phyloP scores from a whole-genome alignment of 1,140 invertebrate genomes.

The Meloidogyne hapla region DNA sequence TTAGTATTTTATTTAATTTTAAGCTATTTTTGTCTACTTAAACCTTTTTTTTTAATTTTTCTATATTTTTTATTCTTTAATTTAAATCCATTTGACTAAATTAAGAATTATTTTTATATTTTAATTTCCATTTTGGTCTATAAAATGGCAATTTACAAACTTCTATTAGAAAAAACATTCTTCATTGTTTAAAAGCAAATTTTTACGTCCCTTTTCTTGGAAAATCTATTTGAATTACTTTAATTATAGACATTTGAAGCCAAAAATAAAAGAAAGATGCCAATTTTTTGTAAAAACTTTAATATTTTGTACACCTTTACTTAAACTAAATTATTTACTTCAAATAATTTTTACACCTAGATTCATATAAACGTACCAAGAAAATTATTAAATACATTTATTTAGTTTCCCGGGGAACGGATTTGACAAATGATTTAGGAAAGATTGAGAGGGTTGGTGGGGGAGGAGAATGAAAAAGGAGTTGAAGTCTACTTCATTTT shows the following conservation, averaged over 20 bases:
- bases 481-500: too few species aligned
- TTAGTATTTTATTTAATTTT: not conserved
- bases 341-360: not conserved
- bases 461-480: not conserved
- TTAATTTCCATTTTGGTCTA: slow-evolving; percentile 3
- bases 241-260: not conserved
- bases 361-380: not conserved
- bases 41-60: not conserved
- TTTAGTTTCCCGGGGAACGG: not conserved
- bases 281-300: not conserved
- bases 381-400: not conserved
- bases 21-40: not conserved
- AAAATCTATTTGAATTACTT: not conserved
- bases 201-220: not conserved
- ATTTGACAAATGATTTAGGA: not conserved
- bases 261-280: not conserved
- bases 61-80: not conserved
- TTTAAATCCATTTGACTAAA: not conserved
- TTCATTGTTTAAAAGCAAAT: slow-evolving; percentile 2
- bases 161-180: not conserved
- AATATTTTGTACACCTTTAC: not conserved
- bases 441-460: too few species aligned
- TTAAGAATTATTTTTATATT: slow-evolving; percentile 8
- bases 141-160: not conserved
- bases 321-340: not conserved